Evolutionary conservation across 2,113 vertebrate species (phyloP), one percentile per base, ranked within the genome.

Genomic region (Ptychochromis oligacanthus): DNA sequence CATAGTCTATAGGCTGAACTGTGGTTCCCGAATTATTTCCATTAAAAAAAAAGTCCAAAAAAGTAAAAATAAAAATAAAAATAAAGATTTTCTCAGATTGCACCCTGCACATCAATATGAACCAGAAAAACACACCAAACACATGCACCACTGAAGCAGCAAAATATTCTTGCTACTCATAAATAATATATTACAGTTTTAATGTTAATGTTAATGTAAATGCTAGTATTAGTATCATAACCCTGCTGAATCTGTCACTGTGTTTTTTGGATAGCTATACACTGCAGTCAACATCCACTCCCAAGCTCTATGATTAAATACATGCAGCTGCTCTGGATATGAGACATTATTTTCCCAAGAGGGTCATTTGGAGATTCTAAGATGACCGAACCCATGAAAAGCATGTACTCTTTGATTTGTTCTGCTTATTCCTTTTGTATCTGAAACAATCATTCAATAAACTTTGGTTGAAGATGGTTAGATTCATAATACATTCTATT

Each of bases 241-340:
- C 24, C 22, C 54, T 80, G 3, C 9, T 82, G 24, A 74, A 62
- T 72, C 34, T 90, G 11, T 43, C 24, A 74, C 28, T 76, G 28
- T 75, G 62, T 58, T 60, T 80, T 28, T 24, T 10, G 34, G 55
- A 70, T 36, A 70, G 49, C 22, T 57, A 38, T 46, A 43, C 7
- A 78, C 40, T 60, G 46, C 9, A 70, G 26, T 80, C 75, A 87
- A 76, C 77, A 82, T 77, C 74, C 61, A 34, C 46, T 89, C 7
- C 20, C 55, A 31, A 70, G 55, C 22, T 75, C 67, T 81, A 77
- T 89, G 87, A 89, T 91, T 91, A 88, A 81, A 92, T 81, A 60
- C 60, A 28, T 57, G 24, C 75, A 89, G 80, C 77, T 86, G 77
- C 46, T 89, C 49, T 80, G 56, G 36, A 86, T 78, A 46, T 81